phyloP scores from a whole-genome alignment of 2,888 invertebrate species.

The Ormia ochracea region DNA sequence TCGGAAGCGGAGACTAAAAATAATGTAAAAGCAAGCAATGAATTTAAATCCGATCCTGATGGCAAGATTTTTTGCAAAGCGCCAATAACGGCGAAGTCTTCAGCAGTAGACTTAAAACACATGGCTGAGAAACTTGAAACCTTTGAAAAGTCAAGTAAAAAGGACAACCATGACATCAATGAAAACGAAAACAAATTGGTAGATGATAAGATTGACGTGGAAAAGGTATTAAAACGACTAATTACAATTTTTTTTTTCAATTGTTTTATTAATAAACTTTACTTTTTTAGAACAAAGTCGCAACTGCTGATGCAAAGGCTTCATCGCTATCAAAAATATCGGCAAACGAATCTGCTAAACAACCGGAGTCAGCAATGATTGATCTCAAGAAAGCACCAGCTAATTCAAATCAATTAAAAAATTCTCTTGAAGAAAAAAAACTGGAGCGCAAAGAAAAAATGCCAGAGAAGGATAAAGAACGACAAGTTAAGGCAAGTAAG shows the following conservation, averaged over 20 bases:
- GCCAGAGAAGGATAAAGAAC: constrained; percentile 25
- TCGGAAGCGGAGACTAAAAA: not conserved
- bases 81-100: not conserved
- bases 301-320: constrained; percentile 2
- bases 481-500: constrained; percentile 33
- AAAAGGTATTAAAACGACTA: constrained; percentile 9
- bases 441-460: constrained; percentile 33
- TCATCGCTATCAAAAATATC: not conserved
- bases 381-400: constrained; percentile 19
- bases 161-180: not conserved
- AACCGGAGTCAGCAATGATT: not conserved
- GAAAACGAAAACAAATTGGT: constrained; percentile 12
- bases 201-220: not conserved
- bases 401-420: constrained; percentile 13
- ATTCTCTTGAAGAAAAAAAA: constrained; percentile 31
- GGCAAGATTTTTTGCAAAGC: not conserved
- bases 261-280: not conserved
- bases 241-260: not conserved
- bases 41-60: constrained; percentile 24
- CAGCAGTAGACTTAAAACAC: not conserved
- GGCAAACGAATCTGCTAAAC: not conserved
- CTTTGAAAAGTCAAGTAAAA: constrained; percentile 8
- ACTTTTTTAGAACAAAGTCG: constrained; percentile 29
- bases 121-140: constrained; percentile 14
- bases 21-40: not conserved